Evolutionary conservation across 1,140 invertebrate genomes (phyloP).

Genomic region (Hylaeus anthracinus): DNA sequence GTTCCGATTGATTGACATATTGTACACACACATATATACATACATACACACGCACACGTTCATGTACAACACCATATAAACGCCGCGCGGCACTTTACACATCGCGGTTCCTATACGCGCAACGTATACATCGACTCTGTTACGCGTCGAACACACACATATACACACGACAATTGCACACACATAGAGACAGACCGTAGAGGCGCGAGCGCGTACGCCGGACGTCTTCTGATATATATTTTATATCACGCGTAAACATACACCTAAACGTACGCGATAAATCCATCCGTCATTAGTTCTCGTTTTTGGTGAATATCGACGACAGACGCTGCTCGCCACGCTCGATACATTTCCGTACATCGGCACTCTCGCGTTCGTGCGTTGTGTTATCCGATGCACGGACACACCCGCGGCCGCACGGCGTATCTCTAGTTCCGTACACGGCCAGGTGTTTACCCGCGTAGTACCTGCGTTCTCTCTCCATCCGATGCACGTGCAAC

Average conservation of each 20-base stretch:
- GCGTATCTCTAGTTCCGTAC: constrained; percentile 51
- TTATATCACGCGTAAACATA: neutral
- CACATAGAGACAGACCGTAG: neutral
- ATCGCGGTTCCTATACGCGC: neutral
- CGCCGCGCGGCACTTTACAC: constrained; percentile 4
- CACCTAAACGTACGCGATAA: constrained; percentile 13
- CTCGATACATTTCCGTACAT: constrained; percentile 33
- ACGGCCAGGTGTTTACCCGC: constrained; percentile 37
- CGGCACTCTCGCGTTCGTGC: constrained; percentile 24
- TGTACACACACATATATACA: constrained; percentile 32
- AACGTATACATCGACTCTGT: constrained; percentile 29
- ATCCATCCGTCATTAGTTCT: constrained; percentile 47
- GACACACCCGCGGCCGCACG: constrained; percentile 48
- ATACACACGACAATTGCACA: constrained; percentile 7
- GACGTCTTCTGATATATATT: constrained; percentile 9
- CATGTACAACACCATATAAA: neutral
- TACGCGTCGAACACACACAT: constrained; percentile 10
- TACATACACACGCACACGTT: constrained; percentile 1
- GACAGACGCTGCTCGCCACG: constrained; percentile 12
- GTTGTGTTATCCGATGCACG: constrained; percentile 47
- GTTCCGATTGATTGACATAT: constrained; percentile 70
- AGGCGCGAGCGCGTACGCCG: constrained; percentile 5
- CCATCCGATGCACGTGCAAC: constrained; percentile 61
- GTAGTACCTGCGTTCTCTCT: constrained; percentile 63
- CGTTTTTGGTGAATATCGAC: constrained; percentile 43